Evolutionary conservation across 2,888 invertebrate species (phyloP), one percentile per base, ranked within the genome.

Genomic region (Matsumyia berberina): DNA sequence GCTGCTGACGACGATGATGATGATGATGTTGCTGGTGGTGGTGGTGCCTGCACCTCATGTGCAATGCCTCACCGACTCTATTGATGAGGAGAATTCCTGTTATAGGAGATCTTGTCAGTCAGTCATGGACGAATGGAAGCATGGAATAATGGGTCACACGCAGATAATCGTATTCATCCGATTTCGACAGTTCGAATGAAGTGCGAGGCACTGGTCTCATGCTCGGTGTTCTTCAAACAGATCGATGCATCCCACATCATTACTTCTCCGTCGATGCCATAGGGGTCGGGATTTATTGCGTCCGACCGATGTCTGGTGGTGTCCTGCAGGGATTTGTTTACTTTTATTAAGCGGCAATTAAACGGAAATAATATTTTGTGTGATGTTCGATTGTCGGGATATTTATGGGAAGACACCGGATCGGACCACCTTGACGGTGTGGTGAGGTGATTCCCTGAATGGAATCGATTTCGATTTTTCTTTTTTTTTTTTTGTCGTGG

Each of bases 301-400:
- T 62, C 55, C 42, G 64, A 82, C 46, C 39, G 51, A 15, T 7
- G 31, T 35, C 51, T 53, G 11, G 17, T 67, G 85, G 58, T 79
- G 51, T 79, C 87, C 87, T 83, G 79, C 70, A 44, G 78, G 57
- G 79, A 86, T 83, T 77, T 87, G 86, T 87, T 87, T 87, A 83
- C 86, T 57, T 87, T 87, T 86, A 86, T 80, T 77, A 76, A 83
- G 83, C 67, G 66, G 78, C 87, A 86, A 87, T 87, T 87, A 87
- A 87, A 70, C 79, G 83, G 82, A 87, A 86, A 86, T 83, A 79
- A 87, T 87, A 83, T 77, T 87, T 86, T 83, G 80, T 74, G 51
- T 76, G 74, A 76, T 69, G 76, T 85, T 70, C 64, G 64, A 74
- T 76, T 78, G 80, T 80, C 72, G 9, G 46, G 11, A 57, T 64